Conservation (phyloP, 2,888 invertebrate species). For the Ecliptopera silaceata region DNA sequence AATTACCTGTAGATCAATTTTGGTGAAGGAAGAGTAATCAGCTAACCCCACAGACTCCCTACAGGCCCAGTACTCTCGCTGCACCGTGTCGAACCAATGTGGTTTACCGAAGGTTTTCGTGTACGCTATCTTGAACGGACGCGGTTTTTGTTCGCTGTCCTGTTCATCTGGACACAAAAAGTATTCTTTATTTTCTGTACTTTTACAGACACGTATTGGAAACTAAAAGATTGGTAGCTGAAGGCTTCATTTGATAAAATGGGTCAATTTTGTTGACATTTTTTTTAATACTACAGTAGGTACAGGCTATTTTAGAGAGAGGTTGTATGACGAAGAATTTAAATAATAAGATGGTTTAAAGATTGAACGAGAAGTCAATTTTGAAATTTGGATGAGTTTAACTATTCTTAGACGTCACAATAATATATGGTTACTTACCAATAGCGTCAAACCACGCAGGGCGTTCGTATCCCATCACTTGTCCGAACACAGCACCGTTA, state of each 20-base stretch:
- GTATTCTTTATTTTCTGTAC: no score
- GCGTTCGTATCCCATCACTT: slow-evolving; percentile 98
- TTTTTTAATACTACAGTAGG: no score
- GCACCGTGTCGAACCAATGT: slow-evolving; percentile 95
- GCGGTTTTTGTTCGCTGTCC: slow-evolving; percentile 40
- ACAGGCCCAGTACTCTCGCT: slow-evolving; percentile 95
- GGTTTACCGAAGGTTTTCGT: slow-evolving; percentile 96
- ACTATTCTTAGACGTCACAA: no score
- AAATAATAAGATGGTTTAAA: no score
- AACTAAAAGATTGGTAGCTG: no score
- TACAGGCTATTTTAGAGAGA: no score
- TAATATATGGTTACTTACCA: slow-evolving; percentile 49
- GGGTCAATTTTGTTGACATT: no score
- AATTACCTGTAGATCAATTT: slow-evolving; percentile 96
- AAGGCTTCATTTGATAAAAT: no score
- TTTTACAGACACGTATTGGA: no score
- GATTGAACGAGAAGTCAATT: no score
- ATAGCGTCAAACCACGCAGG: slow-evolving; percentile 93
- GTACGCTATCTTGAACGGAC: slow-evolving; percentile 86
- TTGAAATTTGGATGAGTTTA: no score
- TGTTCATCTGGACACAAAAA: slow-evolving; percentile 53
- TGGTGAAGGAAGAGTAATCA: slow-evolving; percentile 98
- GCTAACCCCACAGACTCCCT: slow-evolving; percentile 95
- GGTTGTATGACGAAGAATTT: no score
- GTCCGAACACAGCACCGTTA: slow-evolving; percentile 97